These are phyloP conservation scores for Halyomorpha halys DNA, from an alignment of 1,140 invertebrate genomes.

Conservation along the genomic window DNA sequence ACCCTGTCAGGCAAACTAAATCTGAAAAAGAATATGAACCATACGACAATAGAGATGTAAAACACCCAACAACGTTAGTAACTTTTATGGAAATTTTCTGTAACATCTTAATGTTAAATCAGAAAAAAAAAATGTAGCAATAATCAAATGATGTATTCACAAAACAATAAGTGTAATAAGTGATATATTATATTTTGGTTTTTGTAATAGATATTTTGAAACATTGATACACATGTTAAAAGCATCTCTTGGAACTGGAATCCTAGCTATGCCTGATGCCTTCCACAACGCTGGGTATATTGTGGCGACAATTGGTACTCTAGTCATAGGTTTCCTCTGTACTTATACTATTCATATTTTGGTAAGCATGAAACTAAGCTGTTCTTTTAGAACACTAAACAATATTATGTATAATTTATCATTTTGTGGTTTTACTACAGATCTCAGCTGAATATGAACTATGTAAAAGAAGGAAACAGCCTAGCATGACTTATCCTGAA, in stretches of 20 bases:
- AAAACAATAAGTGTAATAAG: not conserved
- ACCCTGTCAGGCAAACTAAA: not conserved
- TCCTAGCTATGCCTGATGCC: conserved; percentile 80
- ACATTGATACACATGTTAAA: conserved; percentile 73
- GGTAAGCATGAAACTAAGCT: conserved; percentile 32
- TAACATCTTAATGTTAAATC: too few species aligned
- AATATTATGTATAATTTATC: conserved; percentile 47
- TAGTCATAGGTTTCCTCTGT: conserved; percentile 60
- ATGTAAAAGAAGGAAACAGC: conserved; percentile 53
- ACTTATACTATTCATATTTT: conserved; percentile 72
- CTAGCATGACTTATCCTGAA: conserved; percentile 57
- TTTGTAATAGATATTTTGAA: conserved; percentile 53
- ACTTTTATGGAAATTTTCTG: not conserved
- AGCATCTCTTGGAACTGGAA: conserved; percentile 79
- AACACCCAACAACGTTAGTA: conserved; percentile 61
- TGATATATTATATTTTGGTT: not conserved
- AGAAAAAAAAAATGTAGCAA: too few species aligned
- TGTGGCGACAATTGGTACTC: conserved; percentile 52
- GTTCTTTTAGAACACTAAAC: conserved; percentile 38
- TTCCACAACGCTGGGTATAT: conserved; percentile 65
- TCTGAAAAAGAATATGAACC: conserved; percentile 46
- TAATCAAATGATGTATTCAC: not conserved
- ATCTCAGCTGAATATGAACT: conserved; percentile 56
- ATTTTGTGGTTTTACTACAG: conserved; percentile 36
- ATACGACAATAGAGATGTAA: conserved; percentile 49